Evolutionary conservation across 2,888 invertebrate genomes (phyloP), one percentile per base, ranked within the genome.

Genomic region (Sarcophaga caerulescens): DNA sequence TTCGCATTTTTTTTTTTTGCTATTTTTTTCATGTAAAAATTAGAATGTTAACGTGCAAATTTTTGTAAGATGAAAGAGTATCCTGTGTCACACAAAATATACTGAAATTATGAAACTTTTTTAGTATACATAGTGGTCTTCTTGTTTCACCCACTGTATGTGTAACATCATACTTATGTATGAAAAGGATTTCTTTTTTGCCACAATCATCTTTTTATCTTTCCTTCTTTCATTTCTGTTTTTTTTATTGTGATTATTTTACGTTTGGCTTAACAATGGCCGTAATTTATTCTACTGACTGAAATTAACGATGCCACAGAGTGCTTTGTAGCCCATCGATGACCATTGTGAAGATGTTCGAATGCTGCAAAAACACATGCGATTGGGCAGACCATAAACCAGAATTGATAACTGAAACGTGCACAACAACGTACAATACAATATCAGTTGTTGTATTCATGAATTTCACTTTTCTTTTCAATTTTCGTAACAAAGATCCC

Each of bases 401-500:
- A 47, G 44, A 23, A 65, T n/a, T 3, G 35, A 4, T 25, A 35
- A 35, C 17, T 10, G 11, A 66, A 59, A 65, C 2, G 25, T 44
- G 70, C 12, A n/a, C 25, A 70, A 52, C 45, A 44, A 44, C n/a
- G 12, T 11, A 17, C 47, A 52, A 35, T 52, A 17, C 52, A 17
- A 70, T 4, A 52, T 5, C 19, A 19, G 73, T 14, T 17, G 17
- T 52, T 59, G 73, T 69, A 52, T 70, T 25, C 60, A 59, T 81
- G 77, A 86, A 84, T 86, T 86, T 86, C 84, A 86, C 86, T 86
- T 86, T 86, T 84, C 83, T 83, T 81, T 86, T 71, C 68, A 78
- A 81, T 63, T 73, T 80, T 75, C 52, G 5, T 52, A 52, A 52
- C 4, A 52, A 47, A 52, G 52, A 52, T 52, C 44, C 17, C 21